These are phyloP conservation scores for Clarias fuscus DNA, from an alignment of 2,797 vertebrate species.

Conservation along the genomic window DNA sequence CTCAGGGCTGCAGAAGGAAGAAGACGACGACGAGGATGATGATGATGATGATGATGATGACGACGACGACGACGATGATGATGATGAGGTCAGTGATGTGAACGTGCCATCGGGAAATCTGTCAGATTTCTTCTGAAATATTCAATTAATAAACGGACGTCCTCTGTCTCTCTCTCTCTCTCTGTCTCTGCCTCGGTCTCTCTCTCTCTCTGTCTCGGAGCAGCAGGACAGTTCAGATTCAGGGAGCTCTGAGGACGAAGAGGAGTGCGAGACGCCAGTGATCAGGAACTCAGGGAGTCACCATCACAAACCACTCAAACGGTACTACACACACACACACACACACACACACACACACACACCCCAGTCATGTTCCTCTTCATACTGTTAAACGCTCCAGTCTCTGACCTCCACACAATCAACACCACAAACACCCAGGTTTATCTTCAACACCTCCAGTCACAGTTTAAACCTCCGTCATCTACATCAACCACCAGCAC, in stretches of 20 bases:
- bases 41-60: slow-evolving; percentile 90
- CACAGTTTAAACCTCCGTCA: no score
- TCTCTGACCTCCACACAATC: neutral
- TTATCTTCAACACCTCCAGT: no score
- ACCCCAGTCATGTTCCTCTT: neutral
- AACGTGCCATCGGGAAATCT: neutral
- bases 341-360: neutral
- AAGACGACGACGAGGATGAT: slow-evolving; percentile 85
- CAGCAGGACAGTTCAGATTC: slow-evolving; percentile 78
- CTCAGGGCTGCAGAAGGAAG: slow-evolving; percentile 86
- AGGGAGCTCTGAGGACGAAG: slow-evolving; percentile 84
- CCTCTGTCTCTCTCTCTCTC: neutral
- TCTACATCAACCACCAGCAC: no score
- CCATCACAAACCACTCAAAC: slow-evolving; percentile 76
- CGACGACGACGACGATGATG: slow-evolving; percentile 85
- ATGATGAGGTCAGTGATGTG: slow-evolving; percentile 73
- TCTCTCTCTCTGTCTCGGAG: neutral
- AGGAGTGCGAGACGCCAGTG: slow-evolving; percentile 68
- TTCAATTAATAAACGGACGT: neutral
- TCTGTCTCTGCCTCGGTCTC: neutral
- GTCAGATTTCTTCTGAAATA: neutral
- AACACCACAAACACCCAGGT: neutral
- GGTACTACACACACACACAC: slow-evolving; percentile 59
- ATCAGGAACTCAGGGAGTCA: slow-evolving; percentile 77
- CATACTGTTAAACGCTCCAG: no score